Evolutionary conservation across 2,113 vertebrate species (phyloP), one percentile per base, ranked within the genome.

Genomic region (Thunnus thynnus): DNA sequence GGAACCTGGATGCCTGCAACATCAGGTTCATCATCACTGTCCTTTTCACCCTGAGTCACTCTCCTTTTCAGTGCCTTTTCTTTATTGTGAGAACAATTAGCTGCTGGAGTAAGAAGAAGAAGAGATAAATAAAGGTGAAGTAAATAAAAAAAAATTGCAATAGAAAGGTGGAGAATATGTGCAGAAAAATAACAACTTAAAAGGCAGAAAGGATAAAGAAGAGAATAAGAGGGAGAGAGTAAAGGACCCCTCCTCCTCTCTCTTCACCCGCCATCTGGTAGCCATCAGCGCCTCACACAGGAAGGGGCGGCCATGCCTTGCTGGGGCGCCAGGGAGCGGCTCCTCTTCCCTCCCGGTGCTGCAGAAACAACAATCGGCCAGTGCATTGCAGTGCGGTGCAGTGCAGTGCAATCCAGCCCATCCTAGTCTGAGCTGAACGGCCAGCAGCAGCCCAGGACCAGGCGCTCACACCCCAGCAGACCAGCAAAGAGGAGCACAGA

Each of bases 281-380:
- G 86, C 91, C 93, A 95, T 95, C 94, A 95, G 92, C 55, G 79
- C 78, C 92, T 92, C 90, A 91, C 90, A 93, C 92, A 94, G 94
- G 94, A 95, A 95, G 92, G 86, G 90, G 91, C 88, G 86, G 88
- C 93, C 90, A 76, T 82, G 89, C 88, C 82, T 86, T 88, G 79
- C 78, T 91, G 89, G 89, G 91, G 93, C 91, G 80, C 90, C 91
- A 90, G 92, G 93, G 93, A 94, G 90, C 86, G 88, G 89, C 89
- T 88, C 76, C 76, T 90, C 84, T 92, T 89, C 88, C 78, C 88
- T 89, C 84, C 78, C 64, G 22, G 79, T 82, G 82, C 78, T 82
- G 76, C 71, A 91, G 92, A 90, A 92, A 90, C 88, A 94, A 92
- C 92, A 93, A 87, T 92, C 46, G 25, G 81, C 85, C 70, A 81